Percentiles rank a stretch among this genome's conserved stretches.
Evolutionary conservation across 1,140 invertebrate genomes (phyloP).

Genomic region (Procambarus virginalis): DNA sequence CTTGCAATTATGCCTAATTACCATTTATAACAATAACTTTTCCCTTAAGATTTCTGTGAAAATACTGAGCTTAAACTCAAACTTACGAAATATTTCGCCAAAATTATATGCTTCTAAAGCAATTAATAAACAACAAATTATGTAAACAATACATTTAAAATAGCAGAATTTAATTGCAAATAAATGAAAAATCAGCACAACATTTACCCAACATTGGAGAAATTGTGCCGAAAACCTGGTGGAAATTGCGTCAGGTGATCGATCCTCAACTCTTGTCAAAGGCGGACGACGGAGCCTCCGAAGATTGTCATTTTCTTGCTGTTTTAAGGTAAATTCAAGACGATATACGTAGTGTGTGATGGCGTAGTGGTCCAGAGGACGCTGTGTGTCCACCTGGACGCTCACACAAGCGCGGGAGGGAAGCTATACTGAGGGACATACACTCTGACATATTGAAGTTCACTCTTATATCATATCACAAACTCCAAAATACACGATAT

Average conservation of each 20-base stretch:
- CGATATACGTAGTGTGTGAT: not conserved
- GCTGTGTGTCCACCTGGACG: too few species aligned
- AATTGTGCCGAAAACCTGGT: constrained; percentile 10
- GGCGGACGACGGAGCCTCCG: too few species aligned
- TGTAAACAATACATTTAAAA: not conserved
- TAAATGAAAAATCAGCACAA: not conserved
- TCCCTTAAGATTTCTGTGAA: not conserved
- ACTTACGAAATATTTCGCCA: not conserved
- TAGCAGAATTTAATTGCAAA: not conserved
- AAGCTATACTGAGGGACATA: too few species aligned
- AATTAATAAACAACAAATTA: not conserved
- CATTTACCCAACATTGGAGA: not conserved
- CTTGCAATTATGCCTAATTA: too few species aligned
- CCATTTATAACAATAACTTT: too few species aligned
- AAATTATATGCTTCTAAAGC: not conserved
- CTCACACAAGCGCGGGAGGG: too few species aligned
- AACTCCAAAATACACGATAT: too few species aligned
- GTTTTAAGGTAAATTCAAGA: not conserved
- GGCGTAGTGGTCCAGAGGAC: too few species aligned
- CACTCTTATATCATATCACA: too few species aligned
- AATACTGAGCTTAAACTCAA: not conserved
- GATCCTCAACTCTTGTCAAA: constrained; percentile 24
- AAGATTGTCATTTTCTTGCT: not conserved
- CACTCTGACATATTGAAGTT: too few species aligned
- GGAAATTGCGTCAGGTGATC: constrained; percentile 41